Conservation (phyloP, 2,797 vertebrate genomes). For the Gymnodraco acuticeps region DNA sequence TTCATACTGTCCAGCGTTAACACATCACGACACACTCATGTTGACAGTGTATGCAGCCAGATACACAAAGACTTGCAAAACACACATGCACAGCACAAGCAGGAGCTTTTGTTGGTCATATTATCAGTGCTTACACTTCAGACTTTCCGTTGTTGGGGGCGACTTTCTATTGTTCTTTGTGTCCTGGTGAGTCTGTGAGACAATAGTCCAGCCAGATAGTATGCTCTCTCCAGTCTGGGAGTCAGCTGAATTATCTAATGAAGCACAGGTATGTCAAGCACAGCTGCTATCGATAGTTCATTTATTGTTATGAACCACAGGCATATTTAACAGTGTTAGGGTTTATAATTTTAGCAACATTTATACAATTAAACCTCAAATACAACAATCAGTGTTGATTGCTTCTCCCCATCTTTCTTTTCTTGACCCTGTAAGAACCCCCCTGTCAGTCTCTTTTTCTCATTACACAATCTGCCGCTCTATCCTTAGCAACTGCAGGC, state of each 20-base stretch:
- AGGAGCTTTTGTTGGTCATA: conserved; percentile 45
- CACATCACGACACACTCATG: conserved; percentile 36
- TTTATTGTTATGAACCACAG: conserved; percentile 19
- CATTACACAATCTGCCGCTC: conserved; percentile 59
- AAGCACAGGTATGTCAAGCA: conserved; percentile 61
- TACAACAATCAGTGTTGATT: conserved; percentile 14
- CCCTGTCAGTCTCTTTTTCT: conserved; percentile 51
- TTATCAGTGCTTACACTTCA: conserved; percentile 38
- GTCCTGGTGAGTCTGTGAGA: conserved; percentile 47
- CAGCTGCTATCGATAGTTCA: conserved; percentile 39
- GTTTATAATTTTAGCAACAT: conserved; percentile 13
- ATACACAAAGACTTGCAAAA: conserved; percentile 24
- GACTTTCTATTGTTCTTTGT: conserved; percentile 47
- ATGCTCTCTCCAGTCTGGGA: conserved; percentile 48
- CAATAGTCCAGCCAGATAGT: conserved; percentile 41
- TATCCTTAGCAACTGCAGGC: conserved; percentile 75
- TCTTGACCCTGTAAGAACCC: conserved; percentile 41
- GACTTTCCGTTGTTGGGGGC: conserved; percentile 4
- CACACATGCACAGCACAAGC: conserved; percentile 24
- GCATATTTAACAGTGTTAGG: conserved; percentile 5
- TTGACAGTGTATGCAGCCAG: conserved; percentile 30
- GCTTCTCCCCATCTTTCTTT: conserved; percentile 18
- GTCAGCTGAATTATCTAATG: conserved; percentile 64
- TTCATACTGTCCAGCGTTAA: conserved; percentile 50
- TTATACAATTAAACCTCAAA: not conserved